Evolutionary conservation across 2,888 invertebrate species (phyloP).

Genomic region (Cerceris ruficornis): DNA sequence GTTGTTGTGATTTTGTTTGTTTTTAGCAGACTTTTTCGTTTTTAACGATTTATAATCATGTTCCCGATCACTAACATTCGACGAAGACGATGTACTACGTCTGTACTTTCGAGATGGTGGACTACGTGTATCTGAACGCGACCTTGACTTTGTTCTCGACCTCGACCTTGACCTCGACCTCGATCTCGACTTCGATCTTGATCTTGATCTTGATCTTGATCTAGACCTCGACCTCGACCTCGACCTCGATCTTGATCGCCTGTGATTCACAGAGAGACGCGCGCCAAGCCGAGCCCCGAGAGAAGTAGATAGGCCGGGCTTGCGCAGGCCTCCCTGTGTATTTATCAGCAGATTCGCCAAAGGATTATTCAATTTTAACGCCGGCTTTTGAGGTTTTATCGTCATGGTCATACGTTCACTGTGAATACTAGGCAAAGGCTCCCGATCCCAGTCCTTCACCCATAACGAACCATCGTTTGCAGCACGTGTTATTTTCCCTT

Average conservation of each 20-base stretch:
- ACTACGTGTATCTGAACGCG: conserved; percentile 78
- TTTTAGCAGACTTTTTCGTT: conserved; percentile 72
- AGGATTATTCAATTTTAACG: conserved; percentile 67
- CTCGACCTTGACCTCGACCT: conserved; percentile 71
- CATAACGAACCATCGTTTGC: conserved; percentile 93
- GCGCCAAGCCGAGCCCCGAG: conserved; percentile 85
- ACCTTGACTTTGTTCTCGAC: conserved; percentile 78
- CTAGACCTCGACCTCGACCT: conserved; percentile 77
- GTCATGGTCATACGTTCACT: conserved; percentile 89
- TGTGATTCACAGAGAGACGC: conserved; percentile 80
- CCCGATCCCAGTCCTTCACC: conserved; percentile 96
- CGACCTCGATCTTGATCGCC: conserved; percentile 71
- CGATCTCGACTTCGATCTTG: conserved; percentile 76
- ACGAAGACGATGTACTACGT: conserved; percentile 78
- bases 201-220: conserved; percentile 63
- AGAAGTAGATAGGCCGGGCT: conserved; percentile 83
- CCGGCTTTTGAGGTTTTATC: conserved; percentile 85
- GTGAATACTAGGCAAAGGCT: conserved; percentile 94
- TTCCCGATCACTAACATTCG: conserved; percentile 75
- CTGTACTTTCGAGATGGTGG: conserved; percentile 77
- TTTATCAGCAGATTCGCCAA: conserved; percentile 64
- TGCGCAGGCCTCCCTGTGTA: conserved; percentile 74
- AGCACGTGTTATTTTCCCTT: conserved; percentile 95
- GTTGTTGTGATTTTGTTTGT: conserved; percentile 78
- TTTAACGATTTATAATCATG: conserved; percentile 76